Percentiles rank a stretch among this genome's conserved stretches.
Evolutionary conservation across 2,113 vertebrate genomes (phyloP).

Genomic region (Lates calcarifer): DNA sequence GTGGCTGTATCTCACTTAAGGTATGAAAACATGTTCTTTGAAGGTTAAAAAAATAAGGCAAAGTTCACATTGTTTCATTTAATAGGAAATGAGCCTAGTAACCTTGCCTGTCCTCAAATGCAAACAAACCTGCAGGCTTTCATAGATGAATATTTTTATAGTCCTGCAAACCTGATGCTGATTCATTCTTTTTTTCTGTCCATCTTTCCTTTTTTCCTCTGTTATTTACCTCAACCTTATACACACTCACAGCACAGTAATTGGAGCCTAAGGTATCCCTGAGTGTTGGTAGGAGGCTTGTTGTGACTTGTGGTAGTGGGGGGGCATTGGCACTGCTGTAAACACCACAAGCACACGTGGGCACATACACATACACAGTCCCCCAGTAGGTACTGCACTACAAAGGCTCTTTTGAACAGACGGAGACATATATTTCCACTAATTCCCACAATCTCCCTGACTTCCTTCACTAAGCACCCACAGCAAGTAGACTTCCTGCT

Average conservation of each 20-base stretch:
- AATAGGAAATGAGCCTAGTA: neutral
- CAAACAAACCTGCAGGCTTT: neutral
- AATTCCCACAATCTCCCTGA: constrained; percentile 57
- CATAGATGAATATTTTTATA: neutral
- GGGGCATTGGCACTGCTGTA: constrained; percentile 33
- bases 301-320: constrained; percentile 44
- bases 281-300: constrained; percentile 37
- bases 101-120: neutral
- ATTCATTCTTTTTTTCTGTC: constrained; percentile 12
- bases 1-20: neutral
- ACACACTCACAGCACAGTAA: constrained; percentile 38
- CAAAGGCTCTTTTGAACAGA: constrained; percentile 52
- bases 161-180: neutral
- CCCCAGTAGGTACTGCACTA: constrained; percentile 23
- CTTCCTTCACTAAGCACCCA: constrained; percentile 48
- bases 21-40: neutral
- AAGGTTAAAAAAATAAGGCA: constrained; percentile 3
- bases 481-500: constrained; percentile 45
- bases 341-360: constrained; percentile 41
- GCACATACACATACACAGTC: constrained; percentile 20
- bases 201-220: constrained; percentile 5
- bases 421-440: constrained; percentile 50
- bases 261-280: constrained; percentile 34
- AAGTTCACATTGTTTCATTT: constrained; percentile 9
- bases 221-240: constrained; percentile 33